Conservation (phyloP, 2,113 vertebrate species). For the Scortum barcoo region DNA sequence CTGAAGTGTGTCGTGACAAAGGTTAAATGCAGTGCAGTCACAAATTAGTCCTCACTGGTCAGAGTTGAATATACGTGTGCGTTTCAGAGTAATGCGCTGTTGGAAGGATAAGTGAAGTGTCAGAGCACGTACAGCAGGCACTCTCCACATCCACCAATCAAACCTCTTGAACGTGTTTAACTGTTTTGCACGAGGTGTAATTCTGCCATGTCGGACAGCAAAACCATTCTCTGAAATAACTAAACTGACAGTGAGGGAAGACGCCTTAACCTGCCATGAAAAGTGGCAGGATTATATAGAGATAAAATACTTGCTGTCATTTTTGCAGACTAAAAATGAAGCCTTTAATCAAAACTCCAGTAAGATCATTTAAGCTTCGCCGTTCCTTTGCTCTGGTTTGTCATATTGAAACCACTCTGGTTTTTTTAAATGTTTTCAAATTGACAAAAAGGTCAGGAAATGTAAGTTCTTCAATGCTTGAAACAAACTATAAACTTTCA, state of each 20-base stretch:
- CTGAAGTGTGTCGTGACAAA: conserved; percentile 68
- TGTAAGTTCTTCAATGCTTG: background rate
- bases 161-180: background rate
- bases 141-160: background rate
- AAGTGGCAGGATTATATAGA: background rate
- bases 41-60: conserved; percentile 62
- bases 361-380: background rate
- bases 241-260: background rate
- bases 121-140: conserved; percentile 14
- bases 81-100: conserved; percentile 36
- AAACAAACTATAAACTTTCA: background rate
- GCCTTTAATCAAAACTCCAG: background rate
- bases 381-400: background rate
- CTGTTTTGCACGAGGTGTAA: background rate
- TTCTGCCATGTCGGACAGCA: background rate
- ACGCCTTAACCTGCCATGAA: background rate
- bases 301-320: background rate
- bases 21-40: conserved; percentile 73
- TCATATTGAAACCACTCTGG: background rate
- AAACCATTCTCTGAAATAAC: conserved; percentile 1
- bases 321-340: background rate
- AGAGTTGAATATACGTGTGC: conserved; percentile 40
- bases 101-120: conserved; percentile 25
- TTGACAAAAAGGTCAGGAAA: background rate
- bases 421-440: background rate